phyloP scores from a whole-genome alignment of 2,113 vertebrate genomes.

The Oreotrochilus melanogaster region DNA sequence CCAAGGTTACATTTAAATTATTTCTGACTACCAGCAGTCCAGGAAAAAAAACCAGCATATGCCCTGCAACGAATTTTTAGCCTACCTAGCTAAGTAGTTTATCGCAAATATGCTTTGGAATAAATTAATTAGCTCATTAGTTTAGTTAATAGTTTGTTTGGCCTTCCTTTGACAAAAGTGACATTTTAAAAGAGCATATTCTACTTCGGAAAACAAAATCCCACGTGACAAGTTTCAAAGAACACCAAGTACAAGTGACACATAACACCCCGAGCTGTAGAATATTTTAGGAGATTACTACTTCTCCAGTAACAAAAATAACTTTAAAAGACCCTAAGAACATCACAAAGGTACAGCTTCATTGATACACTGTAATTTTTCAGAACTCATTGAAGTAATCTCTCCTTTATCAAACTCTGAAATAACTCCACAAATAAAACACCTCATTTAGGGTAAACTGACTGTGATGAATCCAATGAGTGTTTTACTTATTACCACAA shows the following conservation, averaged over 20 bases:
- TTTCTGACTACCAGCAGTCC: neutral
- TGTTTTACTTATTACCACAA: neutral
- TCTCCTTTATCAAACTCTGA: neutral
- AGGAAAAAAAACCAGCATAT: neutral
- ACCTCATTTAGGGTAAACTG: neutral
- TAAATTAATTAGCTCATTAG: slow-evolving; percentile 61
- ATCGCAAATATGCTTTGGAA: slow-evolving; percentile 37
- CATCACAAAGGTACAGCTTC: neutral
- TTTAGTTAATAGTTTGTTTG: slow-evolving; percentile 35
- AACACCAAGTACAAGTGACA: neutral
- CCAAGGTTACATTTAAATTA: neutral
- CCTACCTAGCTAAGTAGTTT: slow-evolving; percentile 16
- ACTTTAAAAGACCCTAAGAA: neutral
- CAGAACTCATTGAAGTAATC: neutral
- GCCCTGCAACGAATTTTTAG: neutral
- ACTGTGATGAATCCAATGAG: neutral
- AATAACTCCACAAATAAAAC: neutral
- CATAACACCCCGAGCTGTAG: neutral
- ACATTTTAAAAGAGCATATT: slow-evolving; percentile 36
- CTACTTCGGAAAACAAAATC: slow-evolving; percentile 42
- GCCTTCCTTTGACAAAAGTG: slow-evolving; percentile 39
- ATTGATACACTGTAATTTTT: neutral
- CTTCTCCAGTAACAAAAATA: neutral
- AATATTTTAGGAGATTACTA: neutral
- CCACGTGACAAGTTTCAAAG: neutral